These are phyloP conservation scores for Laupala kohalensis DNA, from an alignment of 1,140 invertebrate species.

Conservation along the genomic window DNA sequence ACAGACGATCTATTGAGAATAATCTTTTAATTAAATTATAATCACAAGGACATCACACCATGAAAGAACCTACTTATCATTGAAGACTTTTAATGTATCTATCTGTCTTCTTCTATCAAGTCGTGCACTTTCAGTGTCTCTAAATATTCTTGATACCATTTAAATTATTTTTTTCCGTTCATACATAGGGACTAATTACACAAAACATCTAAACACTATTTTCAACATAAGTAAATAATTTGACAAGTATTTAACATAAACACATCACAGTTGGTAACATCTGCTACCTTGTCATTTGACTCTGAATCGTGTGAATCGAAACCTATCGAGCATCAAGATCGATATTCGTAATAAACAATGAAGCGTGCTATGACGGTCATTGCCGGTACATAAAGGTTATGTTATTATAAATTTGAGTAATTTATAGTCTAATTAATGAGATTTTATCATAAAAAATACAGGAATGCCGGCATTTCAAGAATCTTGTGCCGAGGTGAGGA, in stretches of 20 bases:
- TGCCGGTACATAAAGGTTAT: too few species aligned
- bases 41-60: neutral
- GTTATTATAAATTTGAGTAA: too few species aligned
- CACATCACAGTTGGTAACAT: neutral
- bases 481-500: slow-evolving; percentile 7
- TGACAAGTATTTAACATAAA: neutral
- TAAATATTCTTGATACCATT: slow-evolving; percentile 29
- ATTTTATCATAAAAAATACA: neutral
- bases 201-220: neutral
- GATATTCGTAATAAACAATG: too few species aligned
- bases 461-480: slow-evolving; percentile 1
- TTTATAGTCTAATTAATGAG: too few species aligned
- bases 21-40: neutral
- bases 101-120: slow-evolving; percentile 48
- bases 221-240: neutral
- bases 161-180: neutral
- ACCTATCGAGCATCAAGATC: too few species aligned
- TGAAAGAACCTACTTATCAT: slow-evolving; percentile 33
- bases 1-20: neutral
- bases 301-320: too few species aligned
- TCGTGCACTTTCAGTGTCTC: slow-evolving; percentile 34
- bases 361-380: too few species aligned
- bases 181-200: neutral
- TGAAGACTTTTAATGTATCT: slow-evolving; percentile 58
- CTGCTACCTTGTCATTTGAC: neutral